phyloP scores from a whole-genome alignment of 1,140 invertebrate genomes.

The Papilio polytes region DNA sequence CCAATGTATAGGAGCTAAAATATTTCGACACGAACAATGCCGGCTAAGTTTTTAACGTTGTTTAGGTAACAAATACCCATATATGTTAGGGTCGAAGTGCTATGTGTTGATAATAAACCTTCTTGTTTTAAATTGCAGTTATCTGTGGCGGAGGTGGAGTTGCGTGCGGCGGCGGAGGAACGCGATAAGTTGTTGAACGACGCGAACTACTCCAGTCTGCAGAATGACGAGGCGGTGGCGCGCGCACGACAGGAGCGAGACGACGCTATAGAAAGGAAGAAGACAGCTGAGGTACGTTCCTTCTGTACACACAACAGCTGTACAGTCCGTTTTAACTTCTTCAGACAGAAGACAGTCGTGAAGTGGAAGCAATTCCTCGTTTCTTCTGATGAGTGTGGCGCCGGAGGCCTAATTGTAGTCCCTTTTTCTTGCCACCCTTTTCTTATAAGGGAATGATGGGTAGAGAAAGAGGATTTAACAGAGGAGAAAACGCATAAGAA shows the following conservation, averaged over 20 bases:
- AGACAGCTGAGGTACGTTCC: constrained; percentile 89
- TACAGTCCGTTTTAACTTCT: too few species aligned
- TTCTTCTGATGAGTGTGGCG: too few species aligned
- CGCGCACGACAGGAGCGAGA: constrained; percentile 94
- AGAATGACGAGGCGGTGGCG: constrained; percentile 91
- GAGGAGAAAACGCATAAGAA: too few species aligned
- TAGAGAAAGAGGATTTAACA: too few species aligned
- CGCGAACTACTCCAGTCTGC: constrained; percentile 86
- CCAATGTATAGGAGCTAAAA: not conserved
- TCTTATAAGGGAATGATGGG: too few species aligned
- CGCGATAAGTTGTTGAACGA: constrained; percentile 91
- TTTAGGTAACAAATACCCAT: too few species aligned
- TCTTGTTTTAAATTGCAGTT: constrained; percentile 80
- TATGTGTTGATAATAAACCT: not conserved
- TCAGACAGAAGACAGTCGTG: too few species aligned
- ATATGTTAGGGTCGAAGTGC: too few species aligned
- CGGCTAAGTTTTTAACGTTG: not conserved
- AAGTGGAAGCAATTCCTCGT: too few species aligned
- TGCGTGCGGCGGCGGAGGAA: constrained; percentile 91
- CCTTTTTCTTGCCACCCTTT: too few species aligned
- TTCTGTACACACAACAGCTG: not conserved
- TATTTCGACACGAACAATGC: not conserved
- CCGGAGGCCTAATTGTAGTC: too few species aligned
- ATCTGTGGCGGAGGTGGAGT: constrained; percentile 92
- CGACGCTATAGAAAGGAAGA: constrained; percentile 93